These are phyloP conservation scores for Heliopora coerulea DNA, from an alignment of 92 coral and sea anemone genomes.

Conservation along the genomic window DNA sequence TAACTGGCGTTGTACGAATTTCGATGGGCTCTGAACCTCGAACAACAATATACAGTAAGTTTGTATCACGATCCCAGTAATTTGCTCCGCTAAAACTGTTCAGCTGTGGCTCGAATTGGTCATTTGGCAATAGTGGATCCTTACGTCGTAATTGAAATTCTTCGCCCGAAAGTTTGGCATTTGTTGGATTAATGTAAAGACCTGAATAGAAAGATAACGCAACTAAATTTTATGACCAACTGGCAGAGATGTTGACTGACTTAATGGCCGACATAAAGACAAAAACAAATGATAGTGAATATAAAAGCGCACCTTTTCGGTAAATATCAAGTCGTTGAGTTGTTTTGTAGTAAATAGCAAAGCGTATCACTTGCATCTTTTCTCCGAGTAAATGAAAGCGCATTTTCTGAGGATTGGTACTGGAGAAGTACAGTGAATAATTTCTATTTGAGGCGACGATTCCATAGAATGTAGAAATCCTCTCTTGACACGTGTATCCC, in stretches of 20 bases:
- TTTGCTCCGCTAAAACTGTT: constrained; percentile 78
- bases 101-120: constrained; percentile 86
- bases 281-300: background rate
- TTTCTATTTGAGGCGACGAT: constrained; percentile 66
- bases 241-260: background rate
- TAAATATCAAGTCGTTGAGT: constrained; percentile 84
- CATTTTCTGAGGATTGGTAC: constrained; percentile 73
- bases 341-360: constrained; percentile 75
- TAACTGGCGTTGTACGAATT: constrained; percentile 80
- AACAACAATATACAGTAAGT: constrained; percentile 66
- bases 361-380: constrained; percentile 60
- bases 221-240: background rate
- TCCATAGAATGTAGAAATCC: constrained; percentile 82
- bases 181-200: constrained; percentile 69
- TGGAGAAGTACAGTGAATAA: constrained; percentile 74
- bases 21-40: constrained; percentile 79
- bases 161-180: constrained; percentile 61
- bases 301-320: constrained; percentile 56
- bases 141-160: constrained; percentile 64
- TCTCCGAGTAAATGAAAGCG: constrained; percentile 68
- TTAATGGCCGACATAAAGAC: background rate
- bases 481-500: constrained; percentile 88
- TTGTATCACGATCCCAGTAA: constrained; percentile 70
- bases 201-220: background rate
- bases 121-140: constrained; percentile 68